A percentile compares a stretch with the other conserved stretches of the same genome.
Conservation (phyloP, 2,113 vertebrate species). For the Sisor rabdophorus region DNA sequence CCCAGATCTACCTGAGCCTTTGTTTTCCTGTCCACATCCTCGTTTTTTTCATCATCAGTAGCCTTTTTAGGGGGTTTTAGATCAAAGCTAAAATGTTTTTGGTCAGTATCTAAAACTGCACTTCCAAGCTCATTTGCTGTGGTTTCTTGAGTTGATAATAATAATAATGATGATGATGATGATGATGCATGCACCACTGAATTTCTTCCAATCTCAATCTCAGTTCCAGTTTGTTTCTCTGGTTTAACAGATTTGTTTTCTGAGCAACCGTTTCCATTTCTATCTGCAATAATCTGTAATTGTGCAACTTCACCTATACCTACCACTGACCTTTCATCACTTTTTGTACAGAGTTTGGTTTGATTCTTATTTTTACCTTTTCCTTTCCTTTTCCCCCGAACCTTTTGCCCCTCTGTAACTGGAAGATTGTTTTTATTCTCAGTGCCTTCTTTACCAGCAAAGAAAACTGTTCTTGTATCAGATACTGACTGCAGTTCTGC, state of each 20-base stretch:
- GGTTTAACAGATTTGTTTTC: neutral
- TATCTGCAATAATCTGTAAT: neutral
- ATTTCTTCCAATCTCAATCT: neutral
- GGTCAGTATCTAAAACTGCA: neutral
- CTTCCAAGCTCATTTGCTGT: neutral
- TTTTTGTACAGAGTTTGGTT: slow-evolving; percentile 19
- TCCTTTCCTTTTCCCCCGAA: slow-evolving; percentile 27
- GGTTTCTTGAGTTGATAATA: neutral
- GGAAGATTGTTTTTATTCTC: neutral
- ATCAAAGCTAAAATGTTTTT: neutral
- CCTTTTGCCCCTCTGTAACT: neutral
- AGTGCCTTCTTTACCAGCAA: slow-evolving; percentile 1
- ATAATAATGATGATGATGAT: too few species aligned
- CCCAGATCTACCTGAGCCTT: neutral
- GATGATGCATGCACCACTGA: neutral
- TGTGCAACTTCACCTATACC: neutral
- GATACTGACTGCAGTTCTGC: neutral
- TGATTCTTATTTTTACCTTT: slow-evolving; percentile 33
- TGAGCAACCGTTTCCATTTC: neutral
- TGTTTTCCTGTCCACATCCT: neutral
- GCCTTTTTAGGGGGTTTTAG: neutral
- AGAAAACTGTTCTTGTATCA: neutral
- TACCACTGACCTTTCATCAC: neutral
- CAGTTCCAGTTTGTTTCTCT: neutral
- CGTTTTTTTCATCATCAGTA: neutral